phyloP scores from a whole-genome alignment of 2,113 vertebrate species.

The Sula dactylatra region DNA sequence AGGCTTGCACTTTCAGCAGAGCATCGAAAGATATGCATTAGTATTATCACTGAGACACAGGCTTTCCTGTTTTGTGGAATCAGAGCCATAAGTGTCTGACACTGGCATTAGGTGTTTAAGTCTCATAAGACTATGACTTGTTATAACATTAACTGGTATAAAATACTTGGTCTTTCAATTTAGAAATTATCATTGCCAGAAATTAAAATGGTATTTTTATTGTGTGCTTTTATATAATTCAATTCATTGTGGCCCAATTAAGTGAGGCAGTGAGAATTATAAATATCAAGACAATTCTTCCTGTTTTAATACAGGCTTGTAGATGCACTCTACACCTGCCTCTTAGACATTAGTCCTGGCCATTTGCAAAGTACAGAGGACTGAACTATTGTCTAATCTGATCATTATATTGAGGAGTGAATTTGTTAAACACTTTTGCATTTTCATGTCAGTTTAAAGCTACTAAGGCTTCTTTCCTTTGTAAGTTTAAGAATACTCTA shows the following conservation, averaged over 20 bases:
- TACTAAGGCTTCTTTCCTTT: background rate
- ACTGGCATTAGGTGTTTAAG: background rate
- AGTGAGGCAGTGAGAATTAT: background rate
- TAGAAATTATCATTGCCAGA: background rate
- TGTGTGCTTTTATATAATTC: background rate
- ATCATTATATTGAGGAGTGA: background rate
- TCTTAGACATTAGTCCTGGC: background rate
- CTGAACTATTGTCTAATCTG: background rate
- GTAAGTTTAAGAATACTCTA: background rate
- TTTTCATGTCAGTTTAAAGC: background rate
- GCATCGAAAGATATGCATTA: rapidly evolving
- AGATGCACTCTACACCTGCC: background rate
- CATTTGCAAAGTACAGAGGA: background rate
- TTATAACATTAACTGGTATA: background rate
- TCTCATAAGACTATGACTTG: background rate
- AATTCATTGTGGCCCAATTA: background rate
- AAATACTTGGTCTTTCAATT: background rate
- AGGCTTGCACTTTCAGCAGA: background rate
- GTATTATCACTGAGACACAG: background rate
- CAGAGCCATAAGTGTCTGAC: background rate
- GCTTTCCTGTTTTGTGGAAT: background rate
- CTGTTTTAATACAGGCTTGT: background rate
- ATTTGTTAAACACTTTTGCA: background rate
- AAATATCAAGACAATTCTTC: background rate
- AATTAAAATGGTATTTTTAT: background rate